Conservation (phyloP, 2,797 vertebrate genomes). For the Percopsis omiscomaycus region DNA sequence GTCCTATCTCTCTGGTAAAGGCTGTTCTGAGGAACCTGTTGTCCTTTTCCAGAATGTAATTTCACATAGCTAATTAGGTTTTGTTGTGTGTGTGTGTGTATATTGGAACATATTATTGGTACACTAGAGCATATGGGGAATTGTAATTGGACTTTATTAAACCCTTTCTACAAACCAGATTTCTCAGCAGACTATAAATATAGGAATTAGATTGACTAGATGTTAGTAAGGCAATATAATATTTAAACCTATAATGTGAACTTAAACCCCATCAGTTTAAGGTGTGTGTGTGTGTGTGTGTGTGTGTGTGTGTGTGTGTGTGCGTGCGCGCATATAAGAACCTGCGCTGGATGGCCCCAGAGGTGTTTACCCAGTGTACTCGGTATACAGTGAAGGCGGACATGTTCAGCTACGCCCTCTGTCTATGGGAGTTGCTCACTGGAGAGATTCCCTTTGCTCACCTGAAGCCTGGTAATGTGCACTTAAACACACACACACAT, state of each 20-base stretch:
- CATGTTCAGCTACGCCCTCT: constrained; percentile 95
- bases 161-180: not conserved
- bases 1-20: constrained; percentile 57
- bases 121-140: too few species aligned
- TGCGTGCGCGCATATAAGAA: constrained; percentile 75
- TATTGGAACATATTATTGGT: too few species aligned
- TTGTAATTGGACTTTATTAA: not conserved
- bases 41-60: constrained; percentile 32
- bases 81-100: constrained; percentile 6
- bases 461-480: constrained; percentile 87
- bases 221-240: not conserved
- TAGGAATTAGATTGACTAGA: not conserved
- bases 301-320: not conserved
- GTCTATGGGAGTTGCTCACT: constrained; percentile 93
- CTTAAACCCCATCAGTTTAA: not conserved
- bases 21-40: constrained; percentile 59
- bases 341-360: constrained; percentile 95
- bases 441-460: constrained; percentile 96
- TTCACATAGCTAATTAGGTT: too few species aligned
- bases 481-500: too few species aligned
- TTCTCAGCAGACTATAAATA: not conserved
- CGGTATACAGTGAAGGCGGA: constrained; percentile 94
- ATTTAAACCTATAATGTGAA: not conserved
- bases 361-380: constrained; percentile 93
- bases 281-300: not conserved